Conservation (phyloP, 2,888 invertebrate genomes). For the Tipula lateralis region DNA sequence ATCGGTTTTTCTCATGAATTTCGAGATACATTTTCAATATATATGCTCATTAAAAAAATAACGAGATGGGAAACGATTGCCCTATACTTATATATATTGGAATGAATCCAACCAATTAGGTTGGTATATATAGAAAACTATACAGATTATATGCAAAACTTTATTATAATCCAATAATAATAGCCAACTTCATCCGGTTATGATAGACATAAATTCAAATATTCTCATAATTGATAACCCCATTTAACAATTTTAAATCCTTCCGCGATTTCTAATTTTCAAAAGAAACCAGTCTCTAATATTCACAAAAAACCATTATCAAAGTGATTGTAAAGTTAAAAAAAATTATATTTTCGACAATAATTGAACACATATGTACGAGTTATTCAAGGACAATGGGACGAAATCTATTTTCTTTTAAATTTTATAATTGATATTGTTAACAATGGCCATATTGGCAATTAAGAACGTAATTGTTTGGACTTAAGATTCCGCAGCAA, state of each 20-base stretch:
- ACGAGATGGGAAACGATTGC: neutral
- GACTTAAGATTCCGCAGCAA: no score
- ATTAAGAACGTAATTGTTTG: neutral
- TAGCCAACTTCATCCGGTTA: neutral
- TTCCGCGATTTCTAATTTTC: neutral
- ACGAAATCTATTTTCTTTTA: neutral
- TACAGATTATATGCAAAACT: neutral
- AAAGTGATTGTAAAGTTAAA: neutral
- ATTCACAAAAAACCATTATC: neutral
- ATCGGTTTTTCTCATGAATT: neutral
- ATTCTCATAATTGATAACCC: slow-evolving; percentile 13
- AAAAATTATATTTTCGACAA: neutral
- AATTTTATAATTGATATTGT: neutral
- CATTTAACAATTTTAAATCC: neutral
- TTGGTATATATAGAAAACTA: neutral
- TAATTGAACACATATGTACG: neutral
- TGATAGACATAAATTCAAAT: neutral
- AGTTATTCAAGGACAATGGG: neutral
- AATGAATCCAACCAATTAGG: neutral
- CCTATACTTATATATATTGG: neutral
- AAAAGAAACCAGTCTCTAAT: neutral
- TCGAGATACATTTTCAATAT: neutral
- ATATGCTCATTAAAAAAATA: neutral
- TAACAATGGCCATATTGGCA: neutral
- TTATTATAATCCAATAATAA: neutral